A percentile compares a stretch with the other conserved stretches of the same genome.
Evolutionary conservation across 2,888 invertebrate species (phyloP).

Genomic region (Drosophila trichaetosa): DNA sequence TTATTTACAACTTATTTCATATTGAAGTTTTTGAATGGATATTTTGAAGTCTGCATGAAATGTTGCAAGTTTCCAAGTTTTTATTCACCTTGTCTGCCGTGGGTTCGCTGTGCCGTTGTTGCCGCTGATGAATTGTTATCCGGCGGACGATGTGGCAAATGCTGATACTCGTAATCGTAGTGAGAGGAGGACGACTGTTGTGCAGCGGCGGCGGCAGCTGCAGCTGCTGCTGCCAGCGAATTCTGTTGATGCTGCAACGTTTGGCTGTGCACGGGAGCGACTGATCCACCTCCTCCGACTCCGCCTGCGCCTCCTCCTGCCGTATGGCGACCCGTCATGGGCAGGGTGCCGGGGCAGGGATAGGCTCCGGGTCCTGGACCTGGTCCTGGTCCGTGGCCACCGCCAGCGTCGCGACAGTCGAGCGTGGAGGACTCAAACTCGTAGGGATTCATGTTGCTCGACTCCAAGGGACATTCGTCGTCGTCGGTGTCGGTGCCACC

Average conservation of each 20-base stretch:
- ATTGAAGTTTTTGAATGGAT: not conserved
- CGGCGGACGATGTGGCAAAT: constrained; percentile 82
- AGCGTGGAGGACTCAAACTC: constrained; percentile 85
- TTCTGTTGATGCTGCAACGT: constrained; percentile 82
- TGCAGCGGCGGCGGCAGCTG: constrained; percentile 63
- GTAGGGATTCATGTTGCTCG: constrained; percentile 85
- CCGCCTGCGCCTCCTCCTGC: constrained; percentile 19
- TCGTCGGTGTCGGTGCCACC: constrained; percentile 84
- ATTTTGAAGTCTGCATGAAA: not conserved
- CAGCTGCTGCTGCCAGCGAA: constrained; percentile 75
- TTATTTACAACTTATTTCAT: not conserved
- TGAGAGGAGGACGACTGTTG: constrained; percentile 82
- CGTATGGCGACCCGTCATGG: constrained; percentile 67
- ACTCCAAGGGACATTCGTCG: constrained; percentile 84
- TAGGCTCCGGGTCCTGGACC: constrained; percentile 5
- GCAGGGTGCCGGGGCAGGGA: constrained; percentile 29
- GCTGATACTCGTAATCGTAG: constrained; percentile 84
- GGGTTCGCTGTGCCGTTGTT: constrained; percentile 81
- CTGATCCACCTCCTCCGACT: not conserved
- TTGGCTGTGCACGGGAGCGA: constrained; percentile 65
- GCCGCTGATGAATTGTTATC: constrained; percentile 61
- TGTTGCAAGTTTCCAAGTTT: not conserved
- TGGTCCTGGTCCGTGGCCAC: constrained; percentile 58
- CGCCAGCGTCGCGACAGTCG: constrained; percentile 84
- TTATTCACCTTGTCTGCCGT: constrained; percentile 84